Evolutionary conservation across 2,113 vertebrate species (phyloP).

Genomic region (Spea multiplicata): DNA sequence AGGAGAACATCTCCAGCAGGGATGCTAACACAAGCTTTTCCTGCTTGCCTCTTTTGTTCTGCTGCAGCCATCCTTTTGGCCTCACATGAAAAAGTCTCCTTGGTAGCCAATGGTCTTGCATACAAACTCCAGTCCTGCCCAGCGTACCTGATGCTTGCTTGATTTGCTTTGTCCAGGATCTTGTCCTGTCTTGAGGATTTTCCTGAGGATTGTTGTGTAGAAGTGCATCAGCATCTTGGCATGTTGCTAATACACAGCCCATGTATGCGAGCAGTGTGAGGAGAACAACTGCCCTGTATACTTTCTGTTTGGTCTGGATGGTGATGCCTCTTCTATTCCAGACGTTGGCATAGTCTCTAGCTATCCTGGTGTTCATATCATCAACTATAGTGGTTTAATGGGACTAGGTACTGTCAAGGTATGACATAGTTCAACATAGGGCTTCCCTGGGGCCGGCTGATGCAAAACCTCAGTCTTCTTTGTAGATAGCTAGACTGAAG

Average conservation of each 20-base stretch:
- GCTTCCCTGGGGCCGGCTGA: no score
- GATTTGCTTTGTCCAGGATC: neutral
- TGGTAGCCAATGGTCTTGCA: no score
- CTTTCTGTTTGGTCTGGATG: neutral
- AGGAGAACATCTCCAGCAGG: neutral
- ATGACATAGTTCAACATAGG: neutral
- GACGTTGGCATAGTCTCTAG: neutral
- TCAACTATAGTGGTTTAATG: no score
- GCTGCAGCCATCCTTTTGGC: no score
- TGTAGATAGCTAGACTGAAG: no score
- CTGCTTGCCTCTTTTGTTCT: no score
- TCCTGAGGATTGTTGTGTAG: neutral
- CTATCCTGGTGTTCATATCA: neutral
- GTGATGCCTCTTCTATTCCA: neutral
- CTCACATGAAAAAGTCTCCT: no score
- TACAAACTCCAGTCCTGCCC: no score
- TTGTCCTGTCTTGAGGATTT: neutral
- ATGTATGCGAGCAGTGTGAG: neutral
- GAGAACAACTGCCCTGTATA: neutral
- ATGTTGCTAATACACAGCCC: neutral
- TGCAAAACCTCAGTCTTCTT: no score
- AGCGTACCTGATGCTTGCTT: neutral
- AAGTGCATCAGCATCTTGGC: neutral
- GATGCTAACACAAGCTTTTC: neutral
- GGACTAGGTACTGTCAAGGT: no score